Percentiles rank a stretch among this genome's conserved stretches.
Evolutionary conservation across 2,888 invertebrate species (phyloP).

Genomic region (Drosophila atripex): DNA sequence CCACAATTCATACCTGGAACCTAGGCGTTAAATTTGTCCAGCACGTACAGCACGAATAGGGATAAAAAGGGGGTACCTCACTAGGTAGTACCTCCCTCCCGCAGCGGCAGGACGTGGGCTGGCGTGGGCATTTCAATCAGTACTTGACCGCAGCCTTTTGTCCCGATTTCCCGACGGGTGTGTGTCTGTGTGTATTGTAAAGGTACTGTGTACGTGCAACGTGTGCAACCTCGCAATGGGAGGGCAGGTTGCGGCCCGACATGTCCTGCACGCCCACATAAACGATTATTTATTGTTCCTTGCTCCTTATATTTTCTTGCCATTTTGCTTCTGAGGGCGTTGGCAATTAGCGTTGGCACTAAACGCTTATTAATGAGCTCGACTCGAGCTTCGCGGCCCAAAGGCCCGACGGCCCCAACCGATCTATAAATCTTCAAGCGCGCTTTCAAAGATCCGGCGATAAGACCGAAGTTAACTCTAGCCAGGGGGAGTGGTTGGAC

Average conservation of each 20-base stretch:
- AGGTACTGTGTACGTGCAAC: conserved; percentile 23
- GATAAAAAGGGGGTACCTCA: not conserved
- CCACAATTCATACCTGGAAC: conserved; percentile 57
- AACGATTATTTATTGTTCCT: conserved; percentile 42
- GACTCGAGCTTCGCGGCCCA: conserved; percentile 44
- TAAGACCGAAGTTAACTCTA: conserved; percentile 9
- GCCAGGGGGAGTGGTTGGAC: conserved; percentile 31
- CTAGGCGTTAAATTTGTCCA: conserved; percentile 65
- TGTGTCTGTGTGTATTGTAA: too few species aligned
- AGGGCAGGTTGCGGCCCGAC: conserved; percentile 27
- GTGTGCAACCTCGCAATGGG: conserved; percentile 46
- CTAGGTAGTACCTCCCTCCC: not conserved
- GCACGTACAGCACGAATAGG: conserved; percentile 36
- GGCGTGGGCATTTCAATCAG: conserved; percentile 59
- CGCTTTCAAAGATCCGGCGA: conserved; percentile 48
- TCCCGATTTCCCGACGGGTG: conserved; percentile 18
- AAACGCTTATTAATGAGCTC: conserved; percentile 73
- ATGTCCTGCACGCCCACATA: conserved; percentile 46
- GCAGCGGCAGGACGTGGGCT: conserved; percentile 54
- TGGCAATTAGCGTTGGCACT: conserved; percentile 64
- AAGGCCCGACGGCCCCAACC: conserved; percentile 20
- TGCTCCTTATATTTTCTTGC: not conserved
- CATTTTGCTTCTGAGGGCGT: conserved; percentile 28
- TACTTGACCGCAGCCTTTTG: conserved; percentile 39
- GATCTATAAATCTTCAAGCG: conserved; percentile 67